Evolutionary conservation across 2,888 invertebrate genomes (phyloP).

Genomic region (Watsonalla binaria): DNA sequence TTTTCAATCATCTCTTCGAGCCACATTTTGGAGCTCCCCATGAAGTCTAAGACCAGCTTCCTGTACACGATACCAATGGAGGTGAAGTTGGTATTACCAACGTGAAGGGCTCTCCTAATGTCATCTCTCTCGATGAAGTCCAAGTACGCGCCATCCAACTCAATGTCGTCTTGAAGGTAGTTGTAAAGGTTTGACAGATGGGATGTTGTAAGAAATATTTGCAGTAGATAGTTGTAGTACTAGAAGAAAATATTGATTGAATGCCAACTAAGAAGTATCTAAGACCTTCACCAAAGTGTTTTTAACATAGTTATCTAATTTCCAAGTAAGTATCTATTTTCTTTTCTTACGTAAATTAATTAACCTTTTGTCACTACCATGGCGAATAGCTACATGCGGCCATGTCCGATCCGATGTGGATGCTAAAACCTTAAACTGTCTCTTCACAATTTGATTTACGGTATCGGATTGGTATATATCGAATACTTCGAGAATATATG

Average conservation of each 20-base stretch:
- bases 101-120: constrained; percentile 71
- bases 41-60: constrained; percentile 73
- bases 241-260: constrained; percentile 30
- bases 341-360: too few species aligned
- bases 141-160: constrained; percentile 56
- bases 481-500: too few species aligned
- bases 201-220: constrained; percentile 62
- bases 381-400: too few species aligned
- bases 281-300: too few species aligned
- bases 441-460: neutral
- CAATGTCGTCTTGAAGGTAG: constrained; percentile 61
- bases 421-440: neutral
- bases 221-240: constrained; percentile 73
- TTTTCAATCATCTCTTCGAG: constrained; percentile 75
- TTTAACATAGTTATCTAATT: too few species aligned
- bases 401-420: too few species aligned
- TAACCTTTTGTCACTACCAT: too few species aligned
- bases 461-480: too few species aligned
- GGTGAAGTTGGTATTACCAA: constrained; percentile 72
- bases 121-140: constrained; percentile 64
- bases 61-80: constrained; percentile 72
- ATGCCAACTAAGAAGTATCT: too few species aligned
- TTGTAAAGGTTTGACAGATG: constrained; percentile 71
- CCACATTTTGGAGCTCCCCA: constrained; percentile 78
- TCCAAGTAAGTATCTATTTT: too few species aligned